phyloP scores from a whole-genome alignment of 2,888 invertebrate genomes.

The Dynastes hyllus region DNA sequence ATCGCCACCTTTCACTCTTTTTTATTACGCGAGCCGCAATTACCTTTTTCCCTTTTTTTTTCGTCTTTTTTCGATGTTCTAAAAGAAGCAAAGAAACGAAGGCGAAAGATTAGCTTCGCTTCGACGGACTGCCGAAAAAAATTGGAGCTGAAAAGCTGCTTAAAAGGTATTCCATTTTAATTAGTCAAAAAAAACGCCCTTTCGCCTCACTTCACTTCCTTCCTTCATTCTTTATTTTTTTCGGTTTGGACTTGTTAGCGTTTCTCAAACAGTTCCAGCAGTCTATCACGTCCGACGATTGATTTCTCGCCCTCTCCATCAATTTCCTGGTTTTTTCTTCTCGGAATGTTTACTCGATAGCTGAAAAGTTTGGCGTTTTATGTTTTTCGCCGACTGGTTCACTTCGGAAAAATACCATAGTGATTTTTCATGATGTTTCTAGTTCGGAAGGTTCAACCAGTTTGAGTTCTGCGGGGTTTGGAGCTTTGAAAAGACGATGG shows the following conservation, averaged over 20 bases:
- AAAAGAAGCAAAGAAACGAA: neutral
- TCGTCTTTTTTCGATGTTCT: too few species aligned
- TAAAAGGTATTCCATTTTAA: slow-evolving; percentile 12
- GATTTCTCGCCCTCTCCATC: slow-evolving; percentile 4
- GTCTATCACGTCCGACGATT: neutral
- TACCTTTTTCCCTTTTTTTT: neutral
- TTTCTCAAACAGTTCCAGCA: too few species aligned
- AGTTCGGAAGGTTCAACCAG: neutral
- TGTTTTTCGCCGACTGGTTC: too few species aligned
- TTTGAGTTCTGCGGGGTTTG: too few species aligned
- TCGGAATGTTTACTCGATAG: neutral
- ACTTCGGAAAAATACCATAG: neutral
- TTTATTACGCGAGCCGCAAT: neutral
- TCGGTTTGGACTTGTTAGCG: too few species aligned
- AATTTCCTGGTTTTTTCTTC: neutral
- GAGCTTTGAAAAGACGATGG: too few species aligned
- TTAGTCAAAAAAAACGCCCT: neutral
- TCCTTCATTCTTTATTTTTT: neutral
- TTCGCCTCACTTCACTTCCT: neutral
- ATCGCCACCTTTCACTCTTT: neutral
- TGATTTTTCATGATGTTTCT: slow-evolving; percentile 10
- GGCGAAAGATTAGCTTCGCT: too few species aligned
- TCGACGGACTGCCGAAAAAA: neutral
- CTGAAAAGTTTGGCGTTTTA: neutral
- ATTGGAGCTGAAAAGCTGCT: neutral